Conservation (phyloP, 1,140 invertebrate species). For the Vanessa atalanta region DNA sequence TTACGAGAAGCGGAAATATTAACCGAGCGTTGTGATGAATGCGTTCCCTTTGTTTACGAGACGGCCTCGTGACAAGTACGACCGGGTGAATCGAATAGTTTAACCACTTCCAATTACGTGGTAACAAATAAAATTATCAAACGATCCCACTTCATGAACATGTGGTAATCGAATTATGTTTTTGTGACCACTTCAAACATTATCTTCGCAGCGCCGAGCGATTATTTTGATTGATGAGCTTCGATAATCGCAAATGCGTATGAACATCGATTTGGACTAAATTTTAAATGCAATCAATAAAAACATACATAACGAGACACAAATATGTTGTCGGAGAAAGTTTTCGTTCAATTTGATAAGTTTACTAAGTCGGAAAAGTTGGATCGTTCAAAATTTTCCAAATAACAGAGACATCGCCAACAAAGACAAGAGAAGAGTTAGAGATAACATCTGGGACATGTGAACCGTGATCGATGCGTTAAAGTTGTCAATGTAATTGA, state of each 20-base stretch:
- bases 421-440: conserved; percentile 9
- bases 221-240: conserved; percentile 28
- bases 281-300: conserved; percentile 4
- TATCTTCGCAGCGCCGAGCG: conserved; percentile 26
- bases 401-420: not conserved
- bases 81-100: conserved; percentile 25
- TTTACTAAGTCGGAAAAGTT: not conserved
- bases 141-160: conserved; percentile 31
- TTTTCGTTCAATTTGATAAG: not conserved
- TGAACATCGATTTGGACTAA: not conserved
- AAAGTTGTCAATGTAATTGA: conserved; percentile 21
- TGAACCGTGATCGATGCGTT: conserved; percentile 22
- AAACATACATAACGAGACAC: not conserved
- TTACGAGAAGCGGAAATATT: conserved; percentile 61
- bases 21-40: conserved; percentile 54
- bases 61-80: conserved; percentile 21
- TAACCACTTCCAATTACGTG: conserved; percentile 22
- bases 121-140: conserved; percentile 29
- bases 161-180: conserved; percentile 31
- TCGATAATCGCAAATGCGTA: conserved; percentile 13
- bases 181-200: conserved; percentile 34
- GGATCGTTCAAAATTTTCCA: not conserved
- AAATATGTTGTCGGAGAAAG: not conserved
- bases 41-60: conserved; percentile 53
- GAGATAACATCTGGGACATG: conserved; percentile 1